Evolutionary conservation across 1,140 invertebrate species (phyloP), one percentile per base, ranked within the genome.

Genomic region (Drosophila lacteicornis): DNA sequence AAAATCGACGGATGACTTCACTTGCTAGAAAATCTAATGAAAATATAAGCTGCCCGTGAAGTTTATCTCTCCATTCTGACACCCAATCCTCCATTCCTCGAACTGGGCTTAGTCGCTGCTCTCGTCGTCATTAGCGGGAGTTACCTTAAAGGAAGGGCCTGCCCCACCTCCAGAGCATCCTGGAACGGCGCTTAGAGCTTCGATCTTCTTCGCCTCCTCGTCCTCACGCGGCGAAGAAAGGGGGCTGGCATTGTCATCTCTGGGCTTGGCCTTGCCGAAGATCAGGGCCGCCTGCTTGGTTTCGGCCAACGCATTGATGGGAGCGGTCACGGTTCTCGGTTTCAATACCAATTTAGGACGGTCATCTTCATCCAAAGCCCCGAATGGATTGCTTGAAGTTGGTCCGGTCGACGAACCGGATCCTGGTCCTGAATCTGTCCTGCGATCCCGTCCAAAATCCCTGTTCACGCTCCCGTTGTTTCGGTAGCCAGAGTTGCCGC

Each of bases 201-300:
- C 27, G 6, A 45, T 36, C 33, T 11, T 17, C 12, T 8, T 30
- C 1, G n/a, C 17, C 2, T 75, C 45, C 2, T 42, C 38, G 7
- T 69, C 53, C 67, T 36, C 43, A 12, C 58, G 75, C 2, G 75
- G 75, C 27, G 75, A 62, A 6, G 65, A 51, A 0, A 50, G 11
- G 1, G 60, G 57, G 1, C 67, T 60, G 19, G 57, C 81, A 70
- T 47, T 91, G 73, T 80, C 92, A 77, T 97, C 97, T 63, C 97
- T 94, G 9, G 97, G 97, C 91, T 96, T 96, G 40, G 97, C 97
- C 50, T 96, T 96, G 50, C 97, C 97, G 93, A 98, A 98, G 93
- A 98, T 98, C 61, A 95, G 95, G 58, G 95, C 95, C 30, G 95
- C 94, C 93, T 97, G 96, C 81, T 95, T 96, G 47, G 96, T 97